Evolutionary conservation across 2,797 vertebrate species (phyloP).

Genomic region (Lithobates pipiens): DNA sequence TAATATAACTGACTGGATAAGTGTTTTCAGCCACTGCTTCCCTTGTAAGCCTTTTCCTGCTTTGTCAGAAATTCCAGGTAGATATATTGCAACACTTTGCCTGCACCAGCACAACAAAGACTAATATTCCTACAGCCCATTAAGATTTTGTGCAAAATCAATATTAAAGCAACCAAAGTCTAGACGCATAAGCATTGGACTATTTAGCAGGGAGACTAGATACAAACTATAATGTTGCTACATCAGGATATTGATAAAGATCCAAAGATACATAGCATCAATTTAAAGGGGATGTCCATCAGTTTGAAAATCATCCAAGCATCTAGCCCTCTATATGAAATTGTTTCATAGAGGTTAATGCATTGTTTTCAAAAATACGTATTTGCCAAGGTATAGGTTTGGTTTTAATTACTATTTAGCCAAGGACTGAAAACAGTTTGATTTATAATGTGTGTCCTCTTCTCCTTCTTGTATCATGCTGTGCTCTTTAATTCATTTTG

Average conservation of each 20-base stretch:
- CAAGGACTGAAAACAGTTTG: too few relatives aligned
- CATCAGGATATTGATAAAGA: background rate
- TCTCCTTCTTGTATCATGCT: too few relatives aligned
- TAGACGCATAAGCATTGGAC: conserved; percentile 81
- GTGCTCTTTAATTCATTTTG: too few relatives aligned
- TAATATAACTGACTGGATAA: background rate
- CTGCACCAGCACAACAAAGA: conserved; percentile 65
- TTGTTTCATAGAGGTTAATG: too few relatives aligned
- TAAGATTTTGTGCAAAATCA: conserved; percentile 76
- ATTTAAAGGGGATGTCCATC: background rate
- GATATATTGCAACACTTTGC: conserved; percentile 64
- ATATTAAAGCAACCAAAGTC: conserved; percentile 76
- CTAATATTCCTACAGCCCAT: conserved; percentile 68
- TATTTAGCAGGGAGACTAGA: conserved; percentile 78
- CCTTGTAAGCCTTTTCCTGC: background rate
- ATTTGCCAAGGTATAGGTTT: too few relatives aligned
- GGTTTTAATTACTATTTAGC: too few relatives aligned
- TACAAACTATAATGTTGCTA: conserved; percentile 78
- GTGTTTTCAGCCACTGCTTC: background rate
- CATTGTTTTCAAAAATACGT: too few relatives aligned
- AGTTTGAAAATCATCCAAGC: background rate
- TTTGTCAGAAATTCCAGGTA: conserved; percentile 56
- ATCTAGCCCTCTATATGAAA: background rate
- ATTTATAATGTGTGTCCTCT: too few relatives aligned
- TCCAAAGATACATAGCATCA: background rate